Conservation (phyloP, 2,113 vertebrate genomes). For the Mandrillus leucophaeus region DNA sequence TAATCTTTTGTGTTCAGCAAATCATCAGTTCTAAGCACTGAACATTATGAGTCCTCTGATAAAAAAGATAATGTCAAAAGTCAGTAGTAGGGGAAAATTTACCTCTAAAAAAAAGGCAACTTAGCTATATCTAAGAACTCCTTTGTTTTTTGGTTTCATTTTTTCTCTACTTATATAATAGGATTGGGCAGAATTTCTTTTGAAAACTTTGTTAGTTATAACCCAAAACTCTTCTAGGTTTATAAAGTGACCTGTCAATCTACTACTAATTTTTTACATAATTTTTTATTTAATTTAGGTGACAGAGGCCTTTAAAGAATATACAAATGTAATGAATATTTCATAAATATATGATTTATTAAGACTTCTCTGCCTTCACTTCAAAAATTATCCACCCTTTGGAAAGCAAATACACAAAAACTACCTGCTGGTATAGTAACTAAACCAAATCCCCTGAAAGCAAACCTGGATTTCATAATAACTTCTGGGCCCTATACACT, state of each 20-base stretch:
- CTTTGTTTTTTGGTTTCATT: conserved; percentile 20
- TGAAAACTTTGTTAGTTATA: conserved; percentile 32
- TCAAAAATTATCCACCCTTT: conserved; percentile 81
- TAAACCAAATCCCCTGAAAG: conserved; percentile 77
- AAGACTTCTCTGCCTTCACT: conserved; percentile 79
- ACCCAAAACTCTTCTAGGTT: conserved; percentile 71
- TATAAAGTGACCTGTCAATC: conserved; percentile 83
- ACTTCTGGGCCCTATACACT: conserved; percentile 71
- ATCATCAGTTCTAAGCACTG: background rate
- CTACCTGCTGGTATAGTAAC: conserved; percentile 79
- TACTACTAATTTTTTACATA: conserved; percentile 80
- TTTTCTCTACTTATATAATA: conserved; percentile 64
- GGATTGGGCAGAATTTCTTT: background rate
- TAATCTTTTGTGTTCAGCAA: background rate
- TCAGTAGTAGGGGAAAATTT: background rate
- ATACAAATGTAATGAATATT: conserved; percentile 85
- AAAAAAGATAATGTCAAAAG: background rate
- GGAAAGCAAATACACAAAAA: conserved; percentile 79
- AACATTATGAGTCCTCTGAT: background rate
- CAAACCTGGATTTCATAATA: conserved; percentile 79
- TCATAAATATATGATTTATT: conserved; percentile 87
- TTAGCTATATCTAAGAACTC: background rate
- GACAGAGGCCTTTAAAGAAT: conserved; percentile 82
- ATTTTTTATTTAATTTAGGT: conserved; percentile 79
- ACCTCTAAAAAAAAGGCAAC: background rate